Evolutionary conservation across 2,797 vertebrate genomes (phyloP).

Genomic region (Ceryle rudis): DNA sequence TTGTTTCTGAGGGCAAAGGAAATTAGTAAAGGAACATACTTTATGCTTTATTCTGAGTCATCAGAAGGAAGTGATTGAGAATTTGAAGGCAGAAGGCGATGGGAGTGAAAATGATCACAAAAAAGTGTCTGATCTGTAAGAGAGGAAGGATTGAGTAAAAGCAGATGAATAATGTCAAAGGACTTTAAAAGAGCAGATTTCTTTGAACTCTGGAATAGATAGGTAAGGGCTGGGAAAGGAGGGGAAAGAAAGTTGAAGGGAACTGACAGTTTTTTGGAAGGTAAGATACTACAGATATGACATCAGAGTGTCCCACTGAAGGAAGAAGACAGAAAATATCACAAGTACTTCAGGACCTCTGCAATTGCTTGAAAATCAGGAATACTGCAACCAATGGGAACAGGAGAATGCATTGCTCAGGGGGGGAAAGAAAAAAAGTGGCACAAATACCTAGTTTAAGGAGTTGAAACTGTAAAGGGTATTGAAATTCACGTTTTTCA

Average conservation of each 20-base stretch:
- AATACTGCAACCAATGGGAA: background rate
- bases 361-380: background rate
- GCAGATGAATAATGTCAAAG: conserved; percentile 13
- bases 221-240: background rate
- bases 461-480: background rate
- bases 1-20: conserved; percentile 8
- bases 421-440: background rate
- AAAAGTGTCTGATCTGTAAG: conserved; percentile 12
- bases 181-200: conserved; percentile 19
- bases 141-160: conserved; percentile 22
- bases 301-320: background rate
- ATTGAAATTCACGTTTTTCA: background rate
- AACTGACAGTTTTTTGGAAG: background rate
- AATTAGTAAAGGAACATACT: background rate
- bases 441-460: background rate
- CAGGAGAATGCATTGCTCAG: background rate
- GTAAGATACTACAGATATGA: background rate
- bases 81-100: background rate
- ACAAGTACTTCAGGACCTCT: background rate
- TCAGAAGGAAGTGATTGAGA: background rate
- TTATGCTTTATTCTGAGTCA: conserved; percentile 7
- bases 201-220: conserved; percentile 37
- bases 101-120: conserved; percentile 9
- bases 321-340: background rate
- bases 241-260: background rate